Evolutionary conservation across 1,140 invertebrate species (phyloP), one percentile per base, ranked within the genome.

Genomic region (Propsilocerus akamusi): DNA sequence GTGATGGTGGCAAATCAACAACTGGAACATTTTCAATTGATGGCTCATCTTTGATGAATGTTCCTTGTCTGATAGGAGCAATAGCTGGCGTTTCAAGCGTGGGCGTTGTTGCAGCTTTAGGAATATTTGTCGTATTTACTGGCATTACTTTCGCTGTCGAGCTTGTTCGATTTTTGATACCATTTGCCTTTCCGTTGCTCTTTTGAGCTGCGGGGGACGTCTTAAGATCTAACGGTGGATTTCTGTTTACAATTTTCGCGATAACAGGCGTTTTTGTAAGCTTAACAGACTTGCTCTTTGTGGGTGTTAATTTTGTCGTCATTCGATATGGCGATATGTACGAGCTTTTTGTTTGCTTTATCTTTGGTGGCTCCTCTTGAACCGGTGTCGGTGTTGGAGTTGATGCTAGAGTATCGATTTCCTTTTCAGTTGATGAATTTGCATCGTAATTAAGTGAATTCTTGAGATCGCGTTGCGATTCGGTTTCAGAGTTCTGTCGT

Each of bases 21-120:
- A 68, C 63, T 2, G 67, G 64, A 12, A 47, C 55, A 17, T 68
- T 56, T 20, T 63, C 54, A 54, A 68, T 65, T 3, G 71, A 61
- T 5, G 71, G 68, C 54, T 85, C 81, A 53, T 90, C 85, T 64
- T 90, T 90, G 0, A 84, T 86, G 60, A 92, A 92, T 0, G 88
- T 92, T 22, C 84, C 86, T 62, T 92, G 86, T 30, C 87, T 73
- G 48, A 83, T 80, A 7, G 83, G 58, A 2, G 75, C 68, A 48
- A 64, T 67, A 52, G 61, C 66, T 53, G 41, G 56, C 51, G 51
- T 25, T 49, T 60, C 8, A 56, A 26, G n/a, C n/a, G n/a, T n/a
- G n/a, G n/a, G n/a, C n/a, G n/a, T 50, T 46, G 24, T 24, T 12
- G n/a, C 26, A 24, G 11, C 3, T 10, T 22, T 5, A 25, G 46